Conservation (phyloP, 1,140 invertebrate genomes). For the Hypothenemus hampei region DNA sequence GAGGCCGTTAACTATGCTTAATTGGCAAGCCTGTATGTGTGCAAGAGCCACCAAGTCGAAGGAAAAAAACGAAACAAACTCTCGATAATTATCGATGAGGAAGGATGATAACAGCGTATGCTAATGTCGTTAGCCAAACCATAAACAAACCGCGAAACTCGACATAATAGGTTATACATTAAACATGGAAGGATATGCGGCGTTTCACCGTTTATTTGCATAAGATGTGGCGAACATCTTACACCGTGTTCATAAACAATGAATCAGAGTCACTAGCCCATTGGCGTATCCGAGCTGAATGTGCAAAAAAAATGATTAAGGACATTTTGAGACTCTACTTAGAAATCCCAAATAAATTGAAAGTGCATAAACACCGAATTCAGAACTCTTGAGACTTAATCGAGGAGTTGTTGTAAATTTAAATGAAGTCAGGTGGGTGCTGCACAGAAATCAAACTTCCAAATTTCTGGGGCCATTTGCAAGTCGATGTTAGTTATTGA, state of each 20-base stretch:
- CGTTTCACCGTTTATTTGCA: slow-evolving; percentile 19
- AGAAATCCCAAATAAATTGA: too few species aligned
- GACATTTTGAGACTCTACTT: too few species aligned
- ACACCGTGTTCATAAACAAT: slow-evolving; percentile 24
- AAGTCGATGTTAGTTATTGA: slow-evolving; percentile 11
- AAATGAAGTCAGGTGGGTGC: slow-evolving; percentile 12
- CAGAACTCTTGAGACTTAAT: too few species aligned
- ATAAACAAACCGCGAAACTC: slow-evolving; percentile 26
- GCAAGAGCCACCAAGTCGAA: not conserved
- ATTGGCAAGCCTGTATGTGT: slow-evolving; percentile 18
- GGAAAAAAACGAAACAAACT: slow-evolving; percentile 5
- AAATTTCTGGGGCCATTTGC: slow-evolving; percentile 10
- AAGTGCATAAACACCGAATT: too few species aligned
- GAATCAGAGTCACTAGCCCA: not conserved
- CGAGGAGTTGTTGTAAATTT: slow-evolving; percentile 10
- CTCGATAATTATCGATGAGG: slow-evolving; percentile 22
- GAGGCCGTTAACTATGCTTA: too few species aligned
- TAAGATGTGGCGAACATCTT: slow-evolving; percentile 28
- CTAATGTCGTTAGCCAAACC: slow-evolving; percentile 22
- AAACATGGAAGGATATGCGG: slow-evolving; percentile 18
- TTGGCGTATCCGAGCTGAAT: not conserved
- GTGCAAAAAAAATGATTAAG: too few species aligned
- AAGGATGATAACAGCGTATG: slow-evolving; percentile 22
- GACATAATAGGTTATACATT: slow-evolving; percentile 27
- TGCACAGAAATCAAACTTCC: slow-evolving; percentile 11